Conservation (phyloP, 2,888 invertebrate genomes). For the Silvanus unidentatus region DNA sequence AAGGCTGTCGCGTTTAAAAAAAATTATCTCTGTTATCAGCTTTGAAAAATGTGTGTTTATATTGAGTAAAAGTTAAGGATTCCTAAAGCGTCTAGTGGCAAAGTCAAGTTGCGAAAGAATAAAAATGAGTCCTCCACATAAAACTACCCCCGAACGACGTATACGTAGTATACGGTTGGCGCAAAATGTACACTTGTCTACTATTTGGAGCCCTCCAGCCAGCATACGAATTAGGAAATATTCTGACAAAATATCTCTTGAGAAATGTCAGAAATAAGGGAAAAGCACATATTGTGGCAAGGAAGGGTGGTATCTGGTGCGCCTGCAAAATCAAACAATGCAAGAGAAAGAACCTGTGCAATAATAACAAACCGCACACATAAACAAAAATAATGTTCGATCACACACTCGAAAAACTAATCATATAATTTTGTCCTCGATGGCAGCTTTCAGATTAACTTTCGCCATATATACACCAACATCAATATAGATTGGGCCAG, state of each 20-base stretch:
- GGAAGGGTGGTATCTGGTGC: too few relatives aligned
- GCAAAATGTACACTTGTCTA: slow-evolving; percentile 27
- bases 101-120: slow-evolving; percentile 31
- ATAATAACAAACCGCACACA: too few relatives aligned
- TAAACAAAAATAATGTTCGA: slow-evolving; percentile 6
- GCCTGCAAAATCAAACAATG: slow-evolving; percentile 6
- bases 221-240: slow-evolving; percentile 32
- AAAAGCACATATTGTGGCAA: slow-evolving; percentile 23
- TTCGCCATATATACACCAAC: neutral
- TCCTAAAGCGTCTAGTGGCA: slow-evolving; percentile 28
- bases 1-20: neutral
- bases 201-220: slow-evolving; percentile 17
- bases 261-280: slow-evolving; percentile 21
- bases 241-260: slow-evolving; percentile 22
- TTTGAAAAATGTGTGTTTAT: slow-evolving; percentile 35
- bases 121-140: slow-evolving; percentile 34
- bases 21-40: slow-evolving; percentile 24
- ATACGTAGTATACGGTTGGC: too few relatives aligned
- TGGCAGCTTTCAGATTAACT: slow-evolving; percentile 6
- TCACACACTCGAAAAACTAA: slow-evolving; percentile 16
- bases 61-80: slow-evolving; percentile 31
- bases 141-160: slow-evolving; percentile 29
- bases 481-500: slow-evolving; percentile 2
- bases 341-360: neutral
- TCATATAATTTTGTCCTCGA: slow-evolving; percentile 4